phyloP scores from a whole-genome alignment of 2,113 vertebrate genomes.

The Embiotoca jacksoni region DNA sequence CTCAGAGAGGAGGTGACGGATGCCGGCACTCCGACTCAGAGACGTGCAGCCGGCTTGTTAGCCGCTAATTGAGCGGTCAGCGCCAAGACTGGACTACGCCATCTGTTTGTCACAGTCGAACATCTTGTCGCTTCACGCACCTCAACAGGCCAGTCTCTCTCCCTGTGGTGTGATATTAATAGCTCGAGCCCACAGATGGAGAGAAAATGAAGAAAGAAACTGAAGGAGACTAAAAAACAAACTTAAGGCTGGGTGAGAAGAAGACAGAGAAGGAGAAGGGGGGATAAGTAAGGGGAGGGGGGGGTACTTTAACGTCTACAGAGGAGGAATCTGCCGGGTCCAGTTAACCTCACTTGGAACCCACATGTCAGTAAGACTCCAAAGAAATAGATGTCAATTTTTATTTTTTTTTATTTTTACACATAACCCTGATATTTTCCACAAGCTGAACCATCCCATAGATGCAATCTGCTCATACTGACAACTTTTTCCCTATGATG shows the following conservation, averaged over 20 bases:
- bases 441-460: too few relatives aligned
- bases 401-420: slow-evolving; percentile 7
- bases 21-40: slow-evolving; percentile 69
- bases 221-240: slow-evolving; percentile 41
- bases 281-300: not conserved
- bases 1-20: slow-evolving; percentile 38
- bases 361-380: slow-evolving; percentile 12
- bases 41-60: slow-evolving; percentile 82
- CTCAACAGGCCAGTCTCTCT: slow-evolving; percentile 60
- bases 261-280: not conserved
- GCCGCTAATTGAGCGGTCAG: slow-evolving; percentile 84
- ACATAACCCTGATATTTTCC: too few relatives aligned
- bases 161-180: slow-evolving; percentile 83
- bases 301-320: slow-evolving; percentile 53
- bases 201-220: slow-evolving; percentile 35
- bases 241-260: not conserved
- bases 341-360: slow-evolving; percentile 48
- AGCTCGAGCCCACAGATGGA: slow-evolving; percentile 76
- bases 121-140: slow-evolving; percentile 83
- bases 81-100: slow-evolving; percentile 84
- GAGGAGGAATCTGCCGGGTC: slow-evolving; percentile 55
- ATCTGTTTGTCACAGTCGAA: slow-evolving; percentile 86
- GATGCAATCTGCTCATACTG: too few relatives aligned
- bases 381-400: slow-evolving; percentile 7
- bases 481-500: too few relatives aligned